These are phyloP conservation scores for Myocastor coypus DNA, from an alignment of 2,113 vertebrate genomes.

Conservation along the genomic window DNA sequence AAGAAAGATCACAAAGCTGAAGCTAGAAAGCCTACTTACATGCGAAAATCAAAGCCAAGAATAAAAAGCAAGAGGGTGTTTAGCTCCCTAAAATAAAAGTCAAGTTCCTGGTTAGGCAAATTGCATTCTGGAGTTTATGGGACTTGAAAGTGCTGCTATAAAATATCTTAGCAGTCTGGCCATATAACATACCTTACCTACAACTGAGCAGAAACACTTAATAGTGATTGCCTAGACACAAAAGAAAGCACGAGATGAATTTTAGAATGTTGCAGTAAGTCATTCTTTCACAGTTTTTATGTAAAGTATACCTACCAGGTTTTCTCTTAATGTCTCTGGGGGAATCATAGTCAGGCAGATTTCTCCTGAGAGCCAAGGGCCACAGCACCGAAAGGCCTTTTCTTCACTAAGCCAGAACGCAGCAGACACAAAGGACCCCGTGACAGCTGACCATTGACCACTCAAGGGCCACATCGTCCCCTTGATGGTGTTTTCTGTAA, in stretches of 20 bases:
- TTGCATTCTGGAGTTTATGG: neutral
- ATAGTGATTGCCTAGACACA: neutral
- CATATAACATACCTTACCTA: neutral
- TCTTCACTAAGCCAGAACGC: neutral
- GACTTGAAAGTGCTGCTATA: neutral
- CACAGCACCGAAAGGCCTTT: neutral
- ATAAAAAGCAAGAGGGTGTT: neutral
- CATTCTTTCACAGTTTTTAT: neutral
- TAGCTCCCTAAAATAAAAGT: neutral
- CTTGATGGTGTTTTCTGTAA: neutral
- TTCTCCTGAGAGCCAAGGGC: neutral
- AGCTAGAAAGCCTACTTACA: neutral
- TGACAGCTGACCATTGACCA: neutral
- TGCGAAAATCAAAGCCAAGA: constrained; percentile 12
- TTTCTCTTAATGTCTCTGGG: neutral
- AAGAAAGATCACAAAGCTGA: constrained; percentile 27
- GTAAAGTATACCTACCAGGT: neutral
- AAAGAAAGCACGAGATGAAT: neutral
- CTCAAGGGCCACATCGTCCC: neutral
- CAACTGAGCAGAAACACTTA: neutral
- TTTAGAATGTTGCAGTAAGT: neutral
- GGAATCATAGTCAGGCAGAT: neutral
- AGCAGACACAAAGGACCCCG: neutral
- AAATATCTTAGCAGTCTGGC: neutral
- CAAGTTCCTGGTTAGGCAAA: neutral